These are phyloP conservation scores for Pediacus dermestoides DNA, from an alignment of 2,888 invertebrate genomes.

Conservation along the genomic window DNA sequence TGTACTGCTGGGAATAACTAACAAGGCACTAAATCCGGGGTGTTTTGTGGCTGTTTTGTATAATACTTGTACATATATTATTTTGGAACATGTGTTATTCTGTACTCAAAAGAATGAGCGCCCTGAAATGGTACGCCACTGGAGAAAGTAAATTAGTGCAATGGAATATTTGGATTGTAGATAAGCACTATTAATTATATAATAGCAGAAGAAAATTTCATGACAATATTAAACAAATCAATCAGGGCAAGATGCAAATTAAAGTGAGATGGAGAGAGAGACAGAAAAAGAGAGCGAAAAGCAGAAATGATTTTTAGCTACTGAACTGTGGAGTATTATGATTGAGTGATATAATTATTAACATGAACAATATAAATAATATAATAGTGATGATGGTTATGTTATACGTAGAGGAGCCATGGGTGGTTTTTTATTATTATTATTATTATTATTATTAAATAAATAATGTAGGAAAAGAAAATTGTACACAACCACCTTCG, in stretches of 20 bases:
- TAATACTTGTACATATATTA: constrained; percentile 11
- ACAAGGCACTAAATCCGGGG: too few species aligned
- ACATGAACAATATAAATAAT: constrained; percentile 41
- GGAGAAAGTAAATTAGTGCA: constrained; percentile 26
- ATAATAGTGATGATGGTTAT: constrained; percentile 33
- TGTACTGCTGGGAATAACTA: too few species aligned
- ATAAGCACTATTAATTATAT: constrained; percentile 24
- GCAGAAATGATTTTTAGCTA: constrained; percentile 9
- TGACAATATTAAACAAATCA: constrained; percentile 46
- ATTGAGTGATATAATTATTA: constrained; percentile 40
- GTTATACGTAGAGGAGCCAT: constrained; percentile 30
- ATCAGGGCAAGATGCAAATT: constrained; percentile 34
- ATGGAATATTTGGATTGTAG: constrained; percentile 16
- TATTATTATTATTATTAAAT: neutral
- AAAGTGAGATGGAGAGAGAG: neutral
- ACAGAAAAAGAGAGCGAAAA: neutral
- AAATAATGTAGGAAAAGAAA: neutral
- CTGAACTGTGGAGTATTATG: constrained; percentile 41
- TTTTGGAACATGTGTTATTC: too few species aligned
- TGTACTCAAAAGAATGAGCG: constrained; percentile 26
- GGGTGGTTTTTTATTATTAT: constrained; percentile 12
- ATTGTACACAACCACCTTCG: constrained; percentile 36
- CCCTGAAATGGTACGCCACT: too few species aligned
- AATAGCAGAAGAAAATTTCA: constrained; percentile 37
- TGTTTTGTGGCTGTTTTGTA: constrained; percentile 7